Evolutionary conservation across 2,888 invertebrate species (phyloP), one percentile per base, ranked within the genome.

Genomic region (Pandemis cinnamomeana): DNA sequence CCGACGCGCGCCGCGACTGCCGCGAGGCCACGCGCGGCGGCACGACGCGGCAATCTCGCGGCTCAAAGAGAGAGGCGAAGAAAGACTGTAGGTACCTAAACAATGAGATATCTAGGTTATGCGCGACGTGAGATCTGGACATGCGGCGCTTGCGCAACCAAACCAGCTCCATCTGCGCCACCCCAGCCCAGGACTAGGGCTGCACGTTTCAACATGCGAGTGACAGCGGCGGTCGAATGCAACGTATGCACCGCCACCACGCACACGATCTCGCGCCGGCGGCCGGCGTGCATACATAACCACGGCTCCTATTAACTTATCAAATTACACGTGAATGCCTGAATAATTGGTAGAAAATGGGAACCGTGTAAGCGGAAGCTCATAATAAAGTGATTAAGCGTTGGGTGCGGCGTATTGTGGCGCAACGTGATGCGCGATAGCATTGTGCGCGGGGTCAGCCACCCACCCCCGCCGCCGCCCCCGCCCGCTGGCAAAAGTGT

Each of bases 261-360:
- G 44, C 44, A 44, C 7, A 44, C 44, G 44, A 0, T 44, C 53
- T 55, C 53, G 53, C 15, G 11, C 5, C 6, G 63, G 48, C 11
- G 11, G 36, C 20, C 27, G 58, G 36, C 58, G 58, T 60, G 58
- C 13, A 11, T 36, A 11, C 4, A 5, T 36, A 51, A 51, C 20
- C 55, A 58, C 27, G 11, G 10, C 58, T 8, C 27, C 48, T 51
- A n/a, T n/a, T 51, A 61, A 61, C n/a, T 60, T 58, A 71, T 58
- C 48, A 71, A 71, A 71, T 71, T 71, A 60, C 48, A 66, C 66
- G 64, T 55, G 55, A 48, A 60, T 13, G n/a, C 41, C 61, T 61
- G 66, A 13, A 66, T 60, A 71, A 71, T 71, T 66, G 71, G 36
- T 42, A 64, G 44, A 66, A 46, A 71, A 71, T 71, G 36, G 71